Percentiles rank a stretch among this genome's conserved stretches.
These are phyloP conservation scores for Andrena dorsata DNA, from an alignment of 2,888 invertebrate species.

Conservation along the genomic window DNA sequence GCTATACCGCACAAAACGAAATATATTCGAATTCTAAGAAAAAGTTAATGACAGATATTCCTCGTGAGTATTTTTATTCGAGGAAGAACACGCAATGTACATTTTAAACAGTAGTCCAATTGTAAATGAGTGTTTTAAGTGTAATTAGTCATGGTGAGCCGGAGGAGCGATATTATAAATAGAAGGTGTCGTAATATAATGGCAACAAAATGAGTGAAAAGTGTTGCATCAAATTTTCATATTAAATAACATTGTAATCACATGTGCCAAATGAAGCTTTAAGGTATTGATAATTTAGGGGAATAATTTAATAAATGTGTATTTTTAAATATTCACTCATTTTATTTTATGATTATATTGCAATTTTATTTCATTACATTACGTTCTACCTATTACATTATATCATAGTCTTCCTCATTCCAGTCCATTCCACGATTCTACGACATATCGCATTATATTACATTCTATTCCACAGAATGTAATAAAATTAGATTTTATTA, in stretches of 20 bases:
- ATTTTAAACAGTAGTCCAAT: conserved; percentile 73
- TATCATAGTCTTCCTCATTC: no score
- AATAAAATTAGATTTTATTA: no score
- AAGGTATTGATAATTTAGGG: conserved; percentile 67
- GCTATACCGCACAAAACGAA: conserved; percentile 69
- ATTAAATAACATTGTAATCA: conserved; percentile 83
- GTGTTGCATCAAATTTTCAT: conserved; percentile 79
- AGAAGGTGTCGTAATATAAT: conserved; percentile 48
- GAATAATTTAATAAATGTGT: conserved; percentile 58
- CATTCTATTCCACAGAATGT: no score
- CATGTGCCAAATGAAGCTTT: conserved; percentile 84
- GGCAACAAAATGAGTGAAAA: conserved; percentile 48
- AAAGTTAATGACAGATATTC: conserved; percentile 44
- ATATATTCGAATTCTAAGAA: conserved; percentile 54
- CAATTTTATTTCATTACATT: not conserved
- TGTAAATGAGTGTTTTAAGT: conserved; percentile 82
- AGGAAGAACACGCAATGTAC: conserved; percentile 58
- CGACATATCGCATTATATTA: no score
- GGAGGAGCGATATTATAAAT: conserved; percentile 42
- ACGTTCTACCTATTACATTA: no score
- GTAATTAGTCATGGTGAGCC: conserved; percentile 66
- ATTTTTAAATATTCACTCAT: conserved; percentile 38
- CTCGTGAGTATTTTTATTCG: conserved; percentile 45
- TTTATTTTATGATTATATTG: conserved; percentile 3
- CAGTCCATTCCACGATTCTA: no score